These are phyloP conservation scores for Labeo catla DNA, from an alignment of 2,113 vertebrate genomes.

Conservation along the genomic window DNA sequence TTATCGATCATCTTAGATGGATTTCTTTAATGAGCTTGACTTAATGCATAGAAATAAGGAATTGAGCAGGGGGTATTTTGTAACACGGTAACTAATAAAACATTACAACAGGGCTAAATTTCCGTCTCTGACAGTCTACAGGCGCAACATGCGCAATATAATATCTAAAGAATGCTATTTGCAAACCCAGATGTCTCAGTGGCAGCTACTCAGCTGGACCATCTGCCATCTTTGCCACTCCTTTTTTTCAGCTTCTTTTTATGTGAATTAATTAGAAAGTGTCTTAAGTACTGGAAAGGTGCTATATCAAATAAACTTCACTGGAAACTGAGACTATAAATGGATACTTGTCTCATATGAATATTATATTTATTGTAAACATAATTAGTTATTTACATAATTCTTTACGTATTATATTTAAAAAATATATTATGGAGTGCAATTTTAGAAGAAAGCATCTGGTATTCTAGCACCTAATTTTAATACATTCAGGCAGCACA, in stretches of 20 bases:
- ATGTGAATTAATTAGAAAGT: neutral
- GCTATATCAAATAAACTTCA: neutral
- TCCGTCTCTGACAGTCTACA: neutral
- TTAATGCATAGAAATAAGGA: neutral
- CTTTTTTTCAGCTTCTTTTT: too few relatives aligned
- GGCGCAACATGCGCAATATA: too few relatives aligned
- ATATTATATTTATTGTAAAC: neutral
- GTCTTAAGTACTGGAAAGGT: neutral
- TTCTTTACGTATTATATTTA: neutral
- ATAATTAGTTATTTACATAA: neutral
- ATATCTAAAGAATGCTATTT: too few relatives aligned
- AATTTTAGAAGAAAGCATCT: neutral
- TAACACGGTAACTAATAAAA: slow-evolving; percentile 50
- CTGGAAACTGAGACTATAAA: neutral
- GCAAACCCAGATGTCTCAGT: too few relatives aligned
- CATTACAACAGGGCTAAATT: slow-evolving; percentile 18
- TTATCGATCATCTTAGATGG: neutral
- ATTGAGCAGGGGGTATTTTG: neutral
- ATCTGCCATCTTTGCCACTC: neutral
- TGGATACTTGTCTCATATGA: neutral
- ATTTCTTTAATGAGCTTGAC: neutral
- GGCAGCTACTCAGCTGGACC: too few relatives aligned
- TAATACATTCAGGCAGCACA: neutral
- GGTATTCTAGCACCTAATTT: too few relatives aligned
- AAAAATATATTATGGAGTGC: neutral